Base-by-base conservation (phyloP, 2,888 invertebrate species). In the Tachina lurida region DNA sequence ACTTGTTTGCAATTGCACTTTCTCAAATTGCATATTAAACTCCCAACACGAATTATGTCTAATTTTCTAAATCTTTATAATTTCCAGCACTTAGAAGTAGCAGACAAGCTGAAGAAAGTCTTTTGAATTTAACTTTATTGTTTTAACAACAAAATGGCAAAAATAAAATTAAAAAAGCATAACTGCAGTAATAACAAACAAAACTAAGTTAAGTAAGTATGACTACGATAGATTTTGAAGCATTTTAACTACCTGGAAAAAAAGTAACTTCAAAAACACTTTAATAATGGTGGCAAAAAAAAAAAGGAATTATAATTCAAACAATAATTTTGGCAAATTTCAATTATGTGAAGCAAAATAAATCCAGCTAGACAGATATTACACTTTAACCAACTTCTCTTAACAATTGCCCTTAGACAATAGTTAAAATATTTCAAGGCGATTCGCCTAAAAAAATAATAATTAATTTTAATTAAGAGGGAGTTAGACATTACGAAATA, bases 1-100 rank as follows among this genome's bases (percentile, higher is more conserved):
- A 78, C 83, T 83, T 77, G 73, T 67, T 78, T 73, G 77, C 58
- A 45, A 39, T 78, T 83, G 77, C 62, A 83, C 73, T 84, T 78
- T 84, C 73, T 84, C 54, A 78, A 77, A 78, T 67, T 84, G 54
- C 76, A 70, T n/a, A n/a, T 58, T 73, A 52, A 77, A 67, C 65
- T 73, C n/a, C 58, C 78, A 31, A 68, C 73, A 84, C 60, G 77
- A 84, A 77, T 73, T 78, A 60, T 78, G 83, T 54, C 83, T 68
- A 78, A 84, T 84, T 84, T 84, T 77, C 52, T 65, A 73, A 71
- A 76, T 68, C 47, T 54, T 74, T 58, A 65, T 49, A 52, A 31
- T 75, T 54, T 45, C 39, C 43, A 68, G 52, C 68, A 41, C 19
- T 60, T 43, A 3, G 39, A 54, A 60, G 58, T 39, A 47, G 22